Evolutionary conservation across 1,140 invertebrate species (phyloP), one percentile per base, ranked within the genome.

Genomic region (Sycobia sp.): DNA sequence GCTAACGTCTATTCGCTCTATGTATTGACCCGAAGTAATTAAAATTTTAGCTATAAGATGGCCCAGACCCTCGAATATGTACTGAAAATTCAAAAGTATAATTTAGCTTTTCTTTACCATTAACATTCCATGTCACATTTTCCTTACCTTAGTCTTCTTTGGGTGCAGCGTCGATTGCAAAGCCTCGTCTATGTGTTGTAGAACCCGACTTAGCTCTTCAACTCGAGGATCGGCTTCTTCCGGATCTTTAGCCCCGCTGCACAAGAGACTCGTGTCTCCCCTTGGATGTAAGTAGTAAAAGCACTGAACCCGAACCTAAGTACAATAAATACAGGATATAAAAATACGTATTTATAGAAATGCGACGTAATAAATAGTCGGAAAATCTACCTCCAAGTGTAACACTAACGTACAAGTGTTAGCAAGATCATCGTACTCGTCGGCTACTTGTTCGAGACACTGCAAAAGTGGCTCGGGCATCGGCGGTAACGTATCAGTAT

Each of bases 61-160:
- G 3, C 92, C 95, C 10, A 98, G 81, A 10, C 95, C 95, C 82
- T 96, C 93, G 82, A 98, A 95, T 59, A 98, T 90, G 76, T 97
- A 98, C 89, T 95, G 85, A 54, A 83, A 84, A 68, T 63, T 36
- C 14, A 55, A 39, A 13, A 22, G 29, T 22, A 36, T 13, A 36
- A 49, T 38, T 38, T 14, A 5, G 13, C 3, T n/a, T n/a, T n/a
- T n/a, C n/a, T n/a, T n/a, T n/a, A n/a, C n/a, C n/a, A n/a, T n/a
- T n/a, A n/a, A n/a, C n/a, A n/a, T n/a, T n/a, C n/a, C 11, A 7
- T 34, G 11, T 34, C 5, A 34, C 32, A 34, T 34, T 34, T 5
- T 43, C 66, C 64, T 67, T 79, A 89, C 91, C 80, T 92, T 94
- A 39, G 90, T 89, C 73, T 96, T 95, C 34, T 88, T 85, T 5